Evolutionary conservation across 2,797 vertebrate genomes (phyloP), one percentile per base, ranked within the genome.

Genomic region (Columba guinea): DNA sequence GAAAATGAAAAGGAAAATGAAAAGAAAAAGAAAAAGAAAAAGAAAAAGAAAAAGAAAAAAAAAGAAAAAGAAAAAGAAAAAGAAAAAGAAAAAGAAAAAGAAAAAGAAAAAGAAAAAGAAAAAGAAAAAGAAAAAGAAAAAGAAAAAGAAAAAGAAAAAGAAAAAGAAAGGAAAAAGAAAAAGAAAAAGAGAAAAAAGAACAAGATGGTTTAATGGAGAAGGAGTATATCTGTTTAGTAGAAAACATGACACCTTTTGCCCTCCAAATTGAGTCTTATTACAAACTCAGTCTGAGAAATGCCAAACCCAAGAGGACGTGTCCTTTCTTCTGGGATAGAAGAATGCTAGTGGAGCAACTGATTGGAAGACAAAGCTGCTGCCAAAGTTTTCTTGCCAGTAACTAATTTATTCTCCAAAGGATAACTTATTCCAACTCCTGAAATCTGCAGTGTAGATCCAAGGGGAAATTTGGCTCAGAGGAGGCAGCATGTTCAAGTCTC

Each of bases 301-400:
- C 26, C 6, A 74, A 58, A 46, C 74, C 60, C 80, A 71, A 52
- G 77, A 77, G 70, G 64, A 84, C 3, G 0, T 48, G 46, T 46
- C 46, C 70, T 94, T 88, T 94, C 64, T 63, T 84, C 14, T 46
- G 32, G 48, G 44, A 53, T 51, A 80, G 59, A 84, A 73, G 77
- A 84, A 80, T 14, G 37, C 39, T 62, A 86, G 81, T 58, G 53
- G 41, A 93, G 81, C 27, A 96, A 89, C 64, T 94, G 91, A 94
- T 85, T 92, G 70, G 67, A 71, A 87, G 64, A 93, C 56, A 46
- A 89, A 88, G 75, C 35, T 77, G 74, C 71, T 94, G 94, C 94
- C 95, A 96, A 96, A 92, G 30, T 53, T 83, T 60, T 94, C 75
- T 71, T 94, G 95, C 93, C 95, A 94, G 65, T 75, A 95, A 96